Percentiles rank a stretch among this genome's conserved stretches.
Evolutionary conservation across 2,113 vertebrate species (phyloP).

Genomic region (Eclectus roratus): DNA sequence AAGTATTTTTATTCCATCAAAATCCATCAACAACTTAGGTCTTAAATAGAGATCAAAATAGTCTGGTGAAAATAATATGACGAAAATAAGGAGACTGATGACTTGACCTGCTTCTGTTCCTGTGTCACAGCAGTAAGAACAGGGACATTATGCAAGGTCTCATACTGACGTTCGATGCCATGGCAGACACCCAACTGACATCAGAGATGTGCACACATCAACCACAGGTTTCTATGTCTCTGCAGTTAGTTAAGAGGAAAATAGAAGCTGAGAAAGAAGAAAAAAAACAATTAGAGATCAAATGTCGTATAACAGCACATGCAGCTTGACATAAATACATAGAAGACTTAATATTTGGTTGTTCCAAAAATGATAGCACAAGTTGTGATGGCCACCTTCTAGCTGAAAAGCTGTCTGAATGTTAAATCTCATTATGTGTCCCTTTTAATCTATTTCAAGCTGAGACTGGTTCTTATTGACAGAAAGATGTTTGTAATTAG

Average conservation of each 20-base stretch:
- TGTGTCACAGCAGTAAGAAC: neutral
- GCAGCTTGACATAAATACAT: neutral
- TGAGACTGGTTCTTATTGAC: neutral
- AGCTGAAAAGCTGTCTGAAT: neutral
- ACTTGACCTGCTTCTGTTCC: neutral
- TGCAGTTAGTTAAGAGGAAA: neutral
- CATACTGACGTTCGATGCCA: neutral
- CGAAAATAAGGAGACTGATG: neutral
- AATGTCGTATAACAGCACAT: fast-evolving
- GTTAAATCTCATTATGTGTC: neutral
- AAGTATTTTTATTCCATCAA: neutral
- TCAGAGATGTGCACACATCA: neutral
- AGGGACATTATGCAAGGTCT: neutral
- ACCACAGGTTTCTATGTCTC: fast-evolving
- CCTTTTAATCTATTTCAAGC: neutral
- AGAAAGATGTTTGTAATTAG: neutral
- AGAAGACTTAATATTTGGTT: too few relatives aligned
- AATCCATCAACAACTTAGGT: neutral
- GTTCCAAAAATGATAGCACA: neutral
- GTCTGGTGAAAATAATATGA: neutral
- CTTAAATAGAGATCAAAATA: neutral
- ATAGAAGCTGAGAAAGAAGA: neutral
- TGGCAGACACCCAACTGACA: neutral
- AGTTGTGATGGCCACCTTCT: neutral
- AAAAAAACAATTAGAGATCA: neutral